phyloP scores from a whole-genome alignment of 1,140 invertebrate species.

The Gryllus bimaculatus region DNA sequence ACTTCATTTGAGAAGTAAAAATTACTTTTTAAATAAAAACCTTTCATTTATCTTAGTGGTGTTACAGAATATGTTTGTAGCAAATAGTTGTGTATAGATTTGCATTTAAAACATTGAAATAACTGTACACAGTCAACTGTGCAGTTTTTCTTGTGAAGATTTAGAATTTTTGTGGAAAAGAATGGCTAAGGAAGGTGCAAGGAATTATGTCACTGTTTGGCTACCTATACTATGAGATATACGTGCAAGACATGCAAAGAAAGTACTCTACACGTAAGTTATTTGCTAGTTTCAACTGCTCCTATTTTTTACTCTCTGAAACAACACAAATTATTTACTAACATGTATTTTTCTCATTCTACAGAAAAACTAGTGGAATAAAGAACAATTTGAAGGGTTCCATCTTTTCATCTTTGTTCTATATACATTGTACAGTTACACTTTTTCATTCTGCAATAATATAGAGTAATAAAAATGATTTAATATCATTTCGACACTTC shows the following conservation, averaged over 20 bases:
- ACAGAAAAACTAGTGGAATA: neutral
- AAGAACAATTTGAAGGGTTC: constrained; percentile 4
- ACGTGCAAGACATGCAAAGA: constrained; percentile 3
- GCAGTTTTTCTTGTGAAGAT: neutral
- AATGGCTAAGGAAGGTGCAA: neutral
- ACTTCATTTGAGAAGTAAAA: neutral
- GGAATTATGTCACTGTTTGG: neutral
- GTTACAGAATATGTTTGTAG: neutral
- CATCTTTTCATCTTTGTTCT: constrained; percentile 5
- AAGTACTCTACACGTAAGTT: neutral
- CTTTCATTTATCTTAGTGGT: neutral
- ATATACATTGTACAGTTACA: neutral
- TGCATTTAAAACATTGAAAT: neutral
- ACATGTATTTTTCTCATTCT: constrained; percentile 1
- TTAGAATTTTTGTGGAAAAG: neutral
- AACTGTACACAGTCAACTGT: neutral
- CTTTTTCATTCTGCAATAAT: constrained; percentile 1
- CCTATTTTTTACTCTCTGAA: constrained; percentile 5
- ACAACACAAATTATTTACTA: constrained; percentile 6
- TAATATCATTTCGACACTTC: neutral
- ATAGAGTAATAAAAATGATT: neutral
- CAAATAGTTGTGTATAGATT: neutral
- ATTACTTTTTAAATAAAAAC: neutral
- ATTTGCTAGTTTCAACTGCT: neutral
- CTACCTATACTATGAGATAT: neutral